These are phyloP conservation scores for Callipepla squamata DNA, from an alignment of 2,113 vertebrate genomes.

Conservation along the genomic window DNA sequence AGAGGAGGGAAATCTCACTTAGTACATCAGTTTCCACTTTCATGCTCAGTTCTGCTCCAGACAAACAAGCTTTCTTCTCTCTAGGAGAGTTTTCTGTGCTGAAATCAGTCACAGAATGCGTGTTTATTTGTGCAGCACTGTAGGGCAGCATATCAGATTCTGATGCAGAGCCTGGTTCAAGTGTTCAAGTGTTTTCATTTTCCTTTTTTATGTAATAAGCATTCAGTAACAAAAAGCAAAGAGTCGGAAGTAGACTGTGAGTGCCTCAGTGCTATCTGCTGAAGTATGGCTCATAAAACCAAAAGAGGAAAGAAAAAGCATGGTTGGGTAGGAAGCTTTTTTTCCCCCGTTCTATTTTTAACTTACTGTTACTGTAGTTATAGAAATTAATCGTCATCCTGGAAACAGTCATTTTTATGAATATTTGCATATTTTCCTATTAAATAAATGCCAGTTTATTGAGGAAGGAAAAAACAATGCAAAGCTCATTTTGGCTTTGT, in stretches of 20 bases:
- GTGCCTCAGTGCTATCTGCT: not conserved
- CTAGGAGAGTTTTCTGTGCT: not conserved
- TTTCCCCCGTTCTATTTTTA: slow-evolving; percentile 56
- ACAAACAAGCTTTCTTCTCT: not conserved
- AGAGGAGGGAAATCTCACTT: not conserved
- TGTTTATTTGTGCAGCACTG: not conserved
- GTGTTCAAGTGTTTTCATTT: not conserved
- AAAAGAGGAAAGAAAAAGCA: not conserved
- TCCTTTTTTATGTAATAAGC: not conserved
- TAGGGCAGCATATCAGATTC: not conserved
- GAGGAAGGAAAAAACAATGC: not conserved
- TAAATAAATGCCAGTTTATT: not conserved
- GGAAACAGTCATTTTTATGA: not conserved
- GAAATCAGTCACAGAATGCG: not conserved
- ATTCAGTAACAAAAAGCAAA: not conserved
- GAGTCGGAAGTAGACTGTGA: not conserved
- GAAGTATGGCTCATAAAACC: not conserved
- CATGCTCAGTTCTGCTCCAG: not conserved
- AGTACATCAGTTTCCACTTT: not conserved
- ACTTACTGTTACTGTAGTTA: not conserved
- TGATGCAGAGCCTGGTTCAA: not conserved
- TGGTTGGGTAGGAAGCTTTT: slow-evolving; percentile 37
- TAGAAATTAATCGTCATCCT: slow-evolving; percentile 42
- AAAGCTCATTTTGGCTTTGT: not conserved
- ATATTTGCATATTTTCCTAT: slow-evolving; percentile 48